Evolutionary conservation across 2,797 vertebrate genomes (phyloP).

Genomic region (Eulemur coronatus): DNA sequence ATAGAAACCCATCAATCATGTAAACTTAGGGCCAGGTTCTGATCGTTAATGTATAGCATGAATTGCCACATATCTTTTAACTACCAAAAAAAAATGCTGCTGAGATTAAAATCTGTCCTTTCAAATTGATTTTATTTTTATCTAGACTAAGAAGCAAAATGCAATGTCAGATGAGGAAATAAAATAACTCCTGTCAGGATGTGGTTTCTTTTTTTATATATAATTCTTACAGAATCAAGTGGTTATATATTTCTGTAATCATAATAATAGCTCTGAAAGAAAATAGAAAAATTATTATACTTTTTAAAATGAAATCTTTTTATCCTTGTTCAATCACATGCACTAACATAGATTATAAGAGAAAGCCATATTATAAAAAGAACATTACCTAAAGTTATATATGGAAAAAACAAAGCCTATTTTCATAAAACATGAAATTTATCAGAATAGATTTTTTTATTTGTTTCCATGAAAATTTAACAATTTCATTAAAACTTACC

Average conservation of each 20-base stretch:
- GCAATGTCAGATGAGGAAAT: slow-evolving; percentile 33
- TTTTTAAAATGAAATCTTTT: slow-evolving; percentile 32
- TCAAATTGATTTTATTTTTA: slow-evolving; percentile 64
- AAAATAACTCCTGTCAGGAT: slow-evolving; percentile 50
- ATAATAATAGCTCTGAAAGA: slow-evolving; percentile 19
- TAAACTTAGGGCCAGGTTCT: slow-evolving; percentile 37
- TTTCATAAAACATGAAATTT: slow-evolving; percentile 25
- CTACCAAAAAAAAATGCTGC: slow-evolving; percentile 16
- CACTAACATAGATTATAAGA: background rate
- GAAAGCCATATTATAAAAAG: slow-evolving; percentile 3
- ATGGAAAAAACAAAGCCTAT: background rate
- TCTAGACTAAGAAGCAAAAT: slow-evolving; percentile 51
- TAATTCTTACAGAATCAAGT: slow-evolving; percentile 27
- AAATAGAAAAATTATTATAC: slow-evolving; percentile 1
- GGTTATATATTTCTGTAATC: slow-evolving; percentile 39
- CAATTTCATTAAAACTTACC: slow-evolving; percentile 5
- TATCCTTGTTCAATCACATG: background rate
- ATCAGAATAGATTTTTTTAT: slow-evolving; percentile 38
- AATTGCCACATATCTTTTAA: slow-evolving; percentile 39
- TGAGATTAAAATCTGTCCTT: slow-evolving; percentile 69
- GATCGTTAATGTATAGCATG: slow-evolving; percentile 34
- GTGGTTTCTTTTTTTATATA: slow-evolving; percentile 20
- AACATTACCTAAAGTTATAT: slow-evolving; percentile 34
- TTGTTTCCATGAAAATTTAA: slow-evolving; percentile 37
- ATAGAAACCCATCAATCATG: slow-evolving; percentile 63